phyloP scores from a whole-genome alignment of 2,888 invertebrate genomes.

The Syritta pipiens region DNA sequence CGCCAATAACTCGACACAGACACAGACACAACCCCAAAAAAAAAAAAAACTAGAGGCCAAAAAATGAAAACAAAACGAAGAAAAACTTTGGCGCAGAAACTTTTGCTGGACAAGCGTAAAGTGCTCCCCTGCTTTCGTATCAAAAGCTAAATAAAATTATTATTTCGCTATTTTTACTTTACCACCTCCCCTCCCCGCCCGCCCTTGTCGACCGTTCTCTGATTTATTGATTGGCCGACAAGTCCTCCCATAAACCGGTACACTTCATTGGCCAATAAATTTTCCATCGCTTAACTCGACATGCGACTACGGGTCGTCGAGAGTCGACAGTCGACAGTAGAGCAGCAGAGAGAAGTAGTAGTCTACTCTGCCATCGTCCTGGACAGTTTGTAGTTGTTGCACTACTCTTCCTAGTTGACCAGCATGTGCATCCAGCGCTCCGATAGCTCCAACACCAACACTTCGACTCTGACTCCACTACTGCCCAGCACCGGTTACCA shows the following conservation, averaged over 20 bases:
- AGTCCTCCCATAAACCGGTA: slow-evolving; percentile 65
- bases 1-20: slow-evolving; percentile 51
- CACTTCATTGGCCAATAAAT: slow-evolving; percentile 69
- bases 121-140: slow-evolving; percentile 3
- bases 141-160: slow-evolving; percentile 60
- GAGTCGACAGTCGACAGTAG: not conserved
- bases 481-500: no score
- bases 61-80: not conserved
- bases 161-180: slow-evolving; percentile 64
- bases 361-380: not conserved
- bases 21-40: slow-evolving; percentile 4
- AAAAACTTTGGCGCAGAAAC: slow-evolving; percentile 39
- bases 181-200: not conserved
- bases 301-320: slow-evolving; percentile 32
- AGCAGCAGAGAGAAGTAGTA: no score
- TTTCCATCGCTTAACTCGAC: slow-evolving; percentile 61
- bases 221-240: slow-evolving; percentile 68
- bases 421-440: no score
- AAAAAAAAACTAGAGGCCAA: not conserved
- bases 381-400: slow-evolving; percentile 26
- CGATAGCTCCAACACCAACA: no score
- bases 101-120: slow-evolving; percentile 65
- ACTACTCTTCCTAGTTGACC: no score
- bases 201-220: slow-evolving; percentile 22
- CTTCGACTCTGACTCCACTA: no score